Percentiles rank a stretch among this genome's conserved stretches.
Conservation (phyloP, 2,797 vertebrate species). For the Taenioides sp. region DNA sequence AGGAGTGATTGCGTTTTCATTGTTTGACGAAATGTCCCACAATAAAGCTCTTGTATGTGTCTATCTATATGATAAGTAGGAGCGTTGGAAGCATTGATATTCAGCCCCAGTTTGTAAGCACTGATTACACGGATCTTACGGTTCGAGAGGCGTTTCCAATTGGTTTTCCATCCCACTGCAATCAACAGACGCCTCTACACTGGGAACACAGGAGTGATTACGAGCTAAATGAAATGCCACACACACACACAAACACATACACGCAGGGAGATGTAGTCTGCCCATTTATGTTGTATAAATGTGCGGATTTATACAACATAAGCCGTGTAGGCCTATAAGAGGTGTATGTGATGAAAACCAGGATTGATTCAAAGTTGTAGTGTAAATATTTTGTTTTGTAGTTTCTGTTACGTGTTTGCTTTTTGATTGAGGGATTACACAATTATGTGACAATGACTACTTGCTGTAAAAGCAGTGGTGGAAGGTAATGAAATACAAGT, state of each 20-base stretch:
- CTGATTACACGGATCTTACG: conserved; percentile 65
- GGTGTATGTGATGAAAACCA: background rate
- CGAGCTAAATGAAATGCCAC: conserved; percentile 4
- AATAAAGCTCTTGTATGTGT: conserved; percentile 30
- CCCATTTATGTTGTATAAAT: no score
- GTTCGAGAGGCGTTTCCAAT: conserved; percentile 58
- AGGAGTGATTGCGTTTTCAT: conserved; percentile 44
- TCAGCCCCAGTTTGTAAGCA: conserved; percentile 44
- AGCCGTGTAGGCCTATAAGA: background rate
- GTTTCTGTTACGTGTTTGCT: background rate
- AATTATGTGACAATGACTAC: no score
- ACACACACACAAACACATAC: background rate
- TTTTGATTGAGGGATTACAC: background rate
- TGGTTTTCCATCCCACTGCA: conserved; percentile 64
- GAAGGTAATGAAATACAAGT: no score
- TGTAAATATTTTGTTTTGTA: background rate
- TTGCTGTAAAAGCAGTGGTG: no score
- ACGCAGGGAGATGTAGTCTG: background rate
- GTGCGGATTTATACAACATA: background rate
- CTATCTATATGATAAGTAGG: conserved; percentile 75
- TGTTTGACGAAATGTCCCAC: conserved; percentile 32
- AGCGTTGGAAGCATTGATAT: conserved; percentile 52
- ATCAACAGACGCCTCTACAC: conserved; percentile 42
- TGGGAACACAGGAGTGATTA: conserved; percentile 4
- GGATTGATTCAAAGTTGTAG: background rate